phyloP scores from a whole-genome alignment of 2,113 vertebrate species.

The Dunckerocampus dactyliophorus region DNA sequence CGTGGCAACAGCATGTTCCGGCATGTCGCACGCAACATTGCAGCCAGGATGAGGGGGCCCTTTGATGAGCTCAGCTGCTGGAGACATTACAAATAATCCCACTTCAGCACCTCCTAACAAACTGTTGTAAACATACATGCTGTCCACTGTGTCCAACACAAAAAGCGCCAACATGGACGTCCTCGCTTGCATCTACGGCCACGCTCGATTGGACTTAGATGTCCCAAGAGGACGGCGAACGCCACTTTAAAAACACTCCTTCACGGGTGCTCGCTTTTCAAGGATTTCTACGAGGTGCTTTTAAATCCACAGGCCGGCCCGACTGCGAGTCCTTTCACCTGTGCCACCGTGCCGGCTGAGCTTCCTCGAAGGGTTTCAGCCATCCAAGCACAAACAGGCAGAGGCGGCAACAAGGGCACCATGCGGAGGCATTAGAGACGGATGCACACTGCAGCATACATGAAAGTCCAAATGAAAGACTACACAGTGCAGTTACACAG shows the following conservation, averaged over 20 bases:
- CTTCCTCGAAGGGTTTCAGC: too few species aligned
- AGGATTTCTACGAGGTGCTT: slow-evolving; percentile 15
- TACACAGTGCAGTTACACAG: too few species aligned
- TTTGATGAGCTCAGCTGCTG: slow-evolving; percentile 63
- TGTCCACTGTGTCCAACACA: slow-evolving; percentile 19
- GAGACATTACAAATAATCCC: slow-evolving; percentile 49
- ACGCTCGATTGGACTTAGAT: slow-evolving; percentile 40
- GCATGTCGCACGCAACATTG: slow-evolving; percentile 44
- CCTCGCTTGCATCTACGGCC: slow-evolving; percentile 31
- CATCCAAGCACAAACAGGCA: too few species aligned
- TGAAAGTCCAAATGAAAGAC: too few species aligned
- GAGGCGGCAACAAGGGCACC: too few species aligned
- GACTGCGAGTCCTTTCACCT: slow-evolving; percentile 22
- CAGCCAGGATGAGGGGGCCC: slow-evolving; percentile 14
- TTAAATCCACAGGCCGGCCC: slow-evolving; percentile 25
- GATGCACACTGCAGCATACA: too few species aligned
- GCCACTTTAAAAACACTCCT: slow-evolving; percentile 41
- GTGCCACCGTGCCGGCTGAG: neutral
- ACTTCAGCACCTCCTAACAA: slow-evolving; percentile 6
- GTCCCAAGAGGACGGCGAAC: slow-evolving; percentile 21
- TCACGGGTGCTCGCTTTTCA: slow-evolving; percentile 39
- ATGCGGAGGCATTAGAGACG: too few species aligned
- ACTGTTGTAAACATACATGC: slow-evolving; percentile 29
- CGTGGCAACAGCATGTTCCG: slow-evolving; percentile 59
- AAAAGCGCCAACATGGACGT: slow-evolving; percentile 14